Conservation (phyloP, 2,888 invertebrate genomes). For the Lordiphosa andalusiaca region DNA sequence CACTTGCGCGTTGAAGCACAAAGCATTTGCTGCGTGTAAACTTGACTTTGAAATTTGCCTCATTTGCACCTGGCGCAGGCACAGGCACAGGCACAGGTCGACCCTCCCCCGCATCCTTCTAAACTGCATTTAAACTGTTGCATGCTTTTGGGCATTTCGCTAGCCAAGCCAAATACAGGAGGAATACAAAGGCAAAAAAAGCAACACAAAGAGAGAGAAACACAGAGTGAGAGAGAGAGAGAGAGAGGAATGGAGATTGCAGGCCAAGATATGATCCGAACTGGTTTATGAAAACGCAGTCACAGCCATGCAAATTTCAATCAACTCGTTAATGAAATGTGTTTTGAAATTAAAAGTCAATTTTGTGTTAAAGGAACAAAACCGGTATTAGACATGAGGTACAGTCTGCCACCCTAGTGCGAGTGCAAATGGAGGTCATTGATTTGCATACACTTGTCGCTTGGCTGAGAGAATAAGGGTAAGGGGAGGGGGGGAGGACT, state of each 20-base stretch:
- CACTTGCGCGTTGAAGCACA: constrained; percentile 47
- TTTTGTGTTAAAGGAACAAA: neutral
- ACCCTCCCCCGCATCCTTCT: neutral
- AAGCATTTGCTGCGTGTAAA: constrained; percentile 71
- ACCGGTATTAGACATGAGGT: constrained; percentile 22
- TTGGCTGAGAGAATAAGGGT: no score
- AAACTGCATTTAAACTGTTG: constrained; percentile 51
- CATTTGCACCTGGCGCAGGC: constrained; percentile 65
- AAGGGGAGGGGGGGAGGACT: no score
- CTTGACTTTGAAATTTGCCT: constrained; percentile 73
- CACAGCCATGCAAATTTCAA: constrained; percentile 43
- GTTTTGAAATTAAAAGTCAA: neutral
- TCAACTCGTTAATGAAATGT: constrained; percentile 51
- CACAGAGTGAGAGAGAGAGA: no score
- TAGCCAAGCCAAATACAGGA: neutral
- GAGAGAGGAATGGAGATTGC: constrained; percentile 25
- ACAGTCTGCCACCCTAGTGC: neutral
- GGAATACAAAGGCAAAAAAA: neutral
- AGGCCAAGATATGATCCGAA: constrained; percentile 29
- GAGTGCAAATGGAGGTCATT: no score
- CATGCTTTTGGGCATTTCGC: constrained; percentile 30
- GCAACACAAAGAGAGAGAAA: constrained; percentile 4
- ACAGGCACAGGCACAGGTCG: constrained; percentile 11
- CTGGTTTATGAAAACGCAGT: constrained; percentile 39
- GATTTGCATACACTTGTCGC: no score